Base-by-base conservation (phyloP, 2,797 vertebrate species). In the Phrynocephalus forsythii region DNA sequence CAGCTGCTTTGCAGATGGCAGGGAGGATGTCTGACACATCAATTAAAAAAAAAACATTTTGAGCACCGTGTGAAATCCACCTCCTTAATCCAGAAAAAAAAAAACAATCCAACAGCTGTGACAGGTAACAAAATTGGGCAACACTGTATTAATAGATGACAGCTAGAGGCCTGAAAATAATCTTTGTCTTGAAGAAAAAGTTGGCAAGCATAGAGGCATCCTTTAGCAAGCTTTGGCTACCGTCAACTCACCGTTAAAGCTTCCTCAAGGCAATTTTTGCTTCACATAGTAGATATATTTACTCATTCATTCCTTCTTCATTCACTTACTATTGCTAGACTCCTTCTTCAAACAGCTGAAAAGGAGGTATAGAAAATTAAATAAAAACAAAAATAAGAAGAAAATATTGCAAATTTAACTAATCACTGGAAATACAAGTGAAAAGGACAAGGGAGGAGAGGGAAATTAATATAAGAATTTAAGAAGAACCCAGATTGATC, bases 121-220 rank as follows among this genome's bases (percentile, higher is more conserved):
- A 24, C 20, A 66, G 56, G 60, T 66, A 84, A 75, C 52, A 76
- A 84, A 48, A 28, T 44, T 38, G 56, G 60, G 33, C n/a, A 76
- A 75, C 33, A 26, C 4, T 60, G n/a, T 38, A 38, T 84, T 84
- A 84, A 75, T 52, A 38, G 44, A 30, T 84, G 82, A 84, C 69
- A 75, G n/a, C n/a, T 84, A 75, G 69, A 75, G 26, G 68, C 68
- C 68, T 56, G 18, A 33, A 38, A 26, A 24, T 2, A 76, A 75
- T 24, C 4, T 18, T 44, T 67, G 38, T 66, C 75, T 82, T 87
- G 79, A 48, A 81, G 33, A 67, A 18, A 75, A 6, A 24, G 28
- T 75, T 44, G 56, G 30, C 52, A 60, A 63, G 38, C n/a, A 82
- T n/a, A 22, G 60, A 81, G 48, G 13, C n/a, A 72, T 84, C 60